Evolutionary conservation across 2,797 vertebrate genomes (phyloP).

Genomic region (Aldrovandia affinis): DNA sequence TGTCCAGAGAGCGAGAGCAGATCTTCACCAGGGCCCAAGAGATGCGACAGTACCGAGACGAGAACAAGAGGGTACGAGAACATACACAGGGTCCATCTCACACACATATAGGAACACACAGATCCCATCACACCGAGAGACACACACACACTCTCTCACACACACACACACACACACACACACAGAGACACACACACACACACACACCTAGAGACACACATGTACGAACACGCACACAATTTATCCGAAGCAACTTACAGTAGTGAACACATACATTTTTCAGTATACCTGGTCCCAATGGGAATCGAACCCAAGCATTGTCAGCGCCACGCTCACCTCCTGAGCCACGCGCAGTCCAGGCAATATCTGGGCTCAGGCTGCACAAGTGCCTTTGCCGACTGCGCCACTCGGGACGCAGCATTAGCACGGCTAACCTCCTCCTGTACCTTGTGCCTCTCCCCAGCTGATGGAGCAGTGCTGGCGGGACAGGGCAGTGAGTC

Average conservation of each 20-base stretch:
- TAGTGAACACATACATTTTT: too few species aligned
- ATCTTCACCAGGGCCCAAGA: slow-evolving; percentile 56
- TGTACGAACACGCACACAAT: too few species aligned
- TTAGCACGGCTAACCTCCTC: not conserved
- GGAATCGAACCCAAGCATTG: too few species aligned
- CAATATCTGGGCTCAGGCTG: not conserved
- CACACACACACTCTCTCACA: not conserved
- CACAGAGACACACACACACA: too few species aligned
- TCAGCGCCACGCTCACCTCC: too few species aligned
- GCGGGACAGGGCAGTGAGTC: slow-evolving; percentile 68
- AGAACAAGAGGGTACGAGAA: slow-evolving; percentile 69
- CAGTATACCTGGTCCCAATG: too few species aligned
- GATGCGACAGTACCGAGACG: slow-evolving; percentile 69
- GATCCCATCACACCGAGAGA: not conserved
- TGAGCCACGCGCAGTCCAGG: too few species aligned
- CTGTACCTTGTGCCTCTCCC: slow-evolving; percentile 18
- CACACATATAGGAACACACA: too few species aligned
- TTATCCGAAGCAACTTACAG: too few species aligned
- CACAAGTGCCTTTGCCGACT: not conserved
- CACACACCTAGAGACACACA: too few species aligned
- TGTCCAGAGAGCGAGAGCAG: slow-evolving; percentile 59
- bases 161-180: too few species aligned
- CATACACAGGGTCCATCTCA: not conserved
- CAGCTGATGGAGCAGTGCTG: slow-evolving; percentile 76
- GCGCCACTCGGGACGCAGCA: not conserved